Conservation (phyloP, 64 coral and sea anemone genomes). For the Astreopora myriophthalma region DNA sequence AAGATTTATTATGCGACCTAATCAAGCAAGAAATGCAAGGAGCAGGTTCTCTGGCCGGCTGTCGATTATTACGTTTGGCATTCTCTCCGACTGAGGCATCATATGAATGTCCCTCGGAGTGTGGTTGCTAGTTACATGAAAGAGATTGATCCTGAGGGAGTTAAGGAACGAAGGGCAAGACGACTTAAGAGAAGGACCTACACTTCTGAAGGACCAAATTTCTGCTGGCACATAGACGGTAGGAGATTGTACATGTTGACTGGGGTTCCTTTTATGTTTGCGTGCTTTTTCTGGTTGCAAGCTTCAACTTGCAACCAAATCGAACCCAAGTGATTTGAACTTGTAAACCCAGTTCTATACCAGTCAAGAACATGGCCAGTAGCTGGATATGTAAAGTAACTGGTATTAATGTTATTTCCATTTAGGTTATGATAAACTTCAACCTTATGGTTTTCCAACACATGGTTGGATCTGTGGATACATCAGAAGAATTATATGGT, state of each 20-base stretch:
- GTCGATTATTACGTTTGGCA: slow-evolving; percentile 67
- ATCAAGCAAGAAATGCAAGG: slow-evolving; percentile 48
- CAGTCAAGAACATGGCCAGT: too few species aligned
- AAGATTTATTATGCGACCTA: neutral
- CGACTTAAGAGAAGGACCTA: slow-evolving; percentile 14
- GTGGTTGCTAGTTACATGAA: slow-evolving; percentile 47
- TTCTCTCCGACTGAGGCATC: slow-evolving; percentile 57
- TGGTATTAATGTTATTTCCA: neutral
- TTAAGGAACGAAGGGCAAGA: slow-evolving; percentile 45
- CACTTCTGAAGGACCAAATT: slow-evolving; percentile 14
- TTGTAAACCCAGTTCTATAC: too few species aligned
- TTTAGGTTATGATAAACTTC: neutral
- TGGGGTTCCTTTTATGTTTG: neutral
- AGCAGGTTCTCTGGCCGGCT: slow-evolving; percentile 49
- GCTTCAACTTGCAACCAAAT: too few species aligned
- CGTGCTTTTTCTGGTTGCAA: neutral
- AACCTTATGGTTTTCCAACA: neutral
- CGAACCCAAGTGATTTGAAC: too few species aligned
- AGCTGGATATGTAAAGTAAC: neutral
- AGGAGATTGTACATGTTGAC: neutral
- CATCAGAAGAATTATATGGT: neutral
- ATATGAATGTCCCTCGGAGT: slow-evolving; percentile 47
- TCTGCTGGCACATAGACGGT: slow-evolving; percentile 47
- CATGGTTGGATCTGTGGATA: neutral
- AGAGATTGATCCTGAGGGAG: slow-evolving; percentile 54